Evolutionary conservation across 2,797 vertebrate genomes (phyloP).

Genomic region (Microchirus variegatus): DNA sequence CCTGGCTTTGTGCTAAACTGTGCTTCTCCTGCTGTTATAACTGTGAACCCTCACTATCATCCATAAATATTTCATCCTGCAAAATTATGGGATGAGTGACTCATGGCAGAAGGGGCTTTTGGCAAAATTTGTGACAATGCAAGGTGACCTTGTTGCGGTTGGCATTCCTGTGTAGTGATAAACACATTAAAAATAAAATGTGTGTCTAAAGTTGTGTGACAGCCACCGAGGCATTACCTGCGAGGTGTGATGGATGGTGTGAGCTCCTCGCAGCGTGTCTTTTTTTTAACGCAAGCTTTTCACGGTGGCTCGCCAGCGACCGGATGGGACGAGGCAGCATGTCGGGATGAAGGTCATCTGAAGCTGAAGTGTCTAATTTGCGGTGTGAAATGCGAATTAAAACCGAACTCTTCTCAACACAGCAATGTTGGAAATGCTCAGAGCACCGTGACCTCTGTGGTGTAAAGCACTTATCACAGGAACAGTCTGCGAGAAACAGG

Average conservation of each 20-base stretch:
- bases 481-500: slow-evolving; percentile 14
- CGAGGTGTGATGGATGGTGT: slow-evolving; percentile 71
- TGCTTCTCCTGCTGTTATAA: slow-evolving; percentile 39
- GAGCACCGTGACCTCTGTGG: not conserved
- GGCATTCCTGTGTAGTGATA: slow-evolving; percentile 54
- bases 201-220: slow-evolving; percentile 43
- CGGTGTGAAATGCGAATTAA: slow-evolving; percentile 53
- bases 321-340: slow-evolving; percentile 25
- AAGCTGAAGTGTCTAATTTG: slow-evolving; percentile 57
- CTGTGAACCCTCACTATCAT: slow-evolving; percentile 30
- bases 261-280: slow-evolving; percentile 45
- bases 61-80: slow-evolving; percentile 57
- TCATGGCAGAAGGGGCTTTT: slow-evolving; percentile 42
- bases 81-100: slow-evolving; percentile 40
- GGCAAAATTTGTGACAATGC: slow-evolving; percentile 46
- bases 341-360: slow-evolving; percentile 72
- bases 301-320: slow-evolving; percentile 29
- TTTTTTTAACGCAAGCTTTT: slow-evolving; percentile 53
- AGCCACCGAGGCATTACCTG: slow-evolving; percentile 55
- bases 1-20: slow-evolving; percentile 46
- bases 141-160: slow-evolving; percentile 72
- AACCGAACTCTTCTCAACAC: slow-evolving; percentile 37
- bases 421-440: slow-evolving; percentile 2
- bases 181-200: slow-evolving; percentile 64
- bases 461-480: slow-evolving; percentile 22